Evolutionary conservation across 2,797 vertebrate species (phyloP), one percentile per base, ranked within the genome.

Genomic region (Sebastes ruberrimus): DNA sequence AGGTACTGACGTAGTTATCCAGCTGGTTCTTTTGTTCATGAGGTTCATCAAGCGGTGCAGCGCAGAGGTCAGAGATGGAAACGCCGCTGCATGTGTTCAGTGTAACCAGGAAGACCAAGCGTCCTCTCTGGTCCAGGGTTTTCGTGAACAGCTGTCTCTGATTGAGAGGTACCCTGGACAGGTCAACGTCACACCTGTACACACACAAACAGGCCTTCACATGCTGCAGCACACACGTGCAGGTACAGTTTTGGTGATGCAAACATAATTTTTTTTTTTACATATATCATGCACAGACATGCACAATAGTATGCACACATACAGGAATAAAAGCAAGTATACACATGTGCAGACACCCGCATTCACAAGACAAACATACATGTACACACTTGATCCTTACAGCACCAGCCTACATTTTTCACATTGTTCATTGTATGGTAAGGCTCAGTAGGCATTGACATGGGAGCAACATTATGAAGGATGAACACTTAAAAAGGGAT

Each of bases 151-250:
- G 89, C 82, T 96, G 91, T 68, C 89, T 90, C 68, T 95, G 89
- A 75, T 96, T 94, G 28, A 83, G 38, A 0, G 96, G 92, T 25
- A 98, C 67, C 0, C 68, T 92, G 3, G 94, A 92, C 61, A 99
- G 89, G 74, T 98, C 94, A 68, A 98, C 96, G 59, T 97, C 96
- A 91, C 96, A 98, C 93, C 99, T 99, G 92, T 4, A 78, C 32
- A 76, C 46, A 61, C 46, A 61, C 22, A 32, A 46, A 38, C n/a
- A 23, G 16, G 16, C 28, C 61, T 30, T 49, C 20, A 60, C 23
- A 68, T 30, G 52, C 56, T 35, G 35, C 33, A 18, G 49, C 30
- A 52, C 33, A 52, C 22, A 55, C 32, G 72, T 18, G 18, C 55
- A 79, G 9, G 9, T 10, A 22, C 3, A 76, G 20, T 22, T 27